Percentiles rank a stretch among this genome's conserved stretches.
Evolutionary conservation across 2,797 vertebrate genomes (phyloP).

Genomic region (Anas georgica): DNA sequence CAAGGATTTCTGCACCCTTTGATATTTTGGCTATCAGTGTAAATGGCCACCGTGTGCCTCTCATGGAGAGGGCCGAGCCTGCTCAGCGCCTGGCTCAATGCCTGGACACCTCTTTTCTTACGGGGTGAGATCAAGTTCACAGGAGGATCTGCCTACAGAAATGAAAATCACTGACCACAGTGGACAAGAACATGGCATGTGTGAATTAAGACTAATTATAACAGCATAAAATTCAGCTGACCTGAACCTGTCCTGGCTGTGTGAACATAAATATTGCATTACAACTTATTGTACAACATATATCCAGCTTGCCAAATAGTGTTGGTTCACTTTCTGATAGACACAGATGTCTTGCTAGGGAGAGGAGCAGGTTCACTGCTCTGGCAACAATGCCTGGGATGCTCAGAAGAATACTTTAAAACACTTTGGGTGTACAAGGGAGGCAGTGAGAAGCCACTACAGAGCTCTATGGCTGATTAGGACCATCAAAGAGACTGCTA

Average conservation of each 20-base stretch:
- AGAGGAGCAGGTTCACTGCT: not conserved
- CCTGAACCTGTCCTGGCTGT: rapidly evolving
- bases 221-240: not conserved
- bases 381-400: rapidly evolving
- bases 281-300: no score
- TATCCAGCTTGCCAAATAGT: rapidly evolving
- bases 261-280: rapidly evolving
- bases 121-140: rapidly evolving
- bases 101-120: not conserved
- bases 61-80: not conserved
- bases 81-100: rapidly evolving
- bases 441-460: not conserved
- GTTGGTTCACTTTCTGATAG: not conserved
- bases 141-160: not conserved
- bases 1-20: not conserved
- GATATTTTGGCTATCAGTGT: rapidly evolving
- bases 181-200: rapidly evolving
- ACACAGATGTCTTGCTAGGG: rapidly evolving
- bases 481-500: not conserved
- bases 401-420: not conserved
- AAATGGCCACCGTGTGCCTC: no score
- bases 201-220: rapidly evolving
- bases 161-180: rapidly evolving
- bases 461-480: not conserved
- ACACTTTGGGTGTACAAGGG: not conserved